phyloP scores from a whole-genome alignment of 2,113 vertebrate genomes.

The Abramis brama region DNA sequence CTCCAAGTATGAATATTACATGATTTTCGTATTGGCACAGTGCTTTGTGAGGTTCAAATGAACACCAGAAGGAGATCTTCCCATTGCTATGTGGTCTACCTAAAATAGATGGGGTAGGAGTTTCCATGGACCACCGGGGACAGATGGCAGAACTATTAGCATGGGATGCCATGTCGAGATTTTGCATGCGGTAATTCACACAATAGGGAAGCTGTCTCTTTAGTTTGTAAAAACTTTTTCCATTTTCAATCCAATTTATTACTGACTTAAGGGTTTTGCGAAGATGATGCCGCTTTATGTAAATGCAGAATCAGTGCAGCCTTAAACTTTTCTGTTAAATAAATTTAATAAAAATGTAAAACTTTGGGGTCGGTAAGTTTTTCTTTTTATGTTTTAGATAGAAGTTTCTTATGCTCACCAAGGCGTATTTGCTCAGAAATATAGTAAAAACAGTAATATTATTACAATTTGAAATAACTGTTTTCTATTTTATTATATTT shows the following conservation, averaged over 20 bases:
- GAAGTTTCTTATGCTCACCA: no score
- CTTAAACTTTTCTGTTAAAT: not conserved
- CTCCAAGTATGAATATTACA: conserved; percentile 68
- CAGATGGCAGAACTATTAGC: conserved; percentile 70
- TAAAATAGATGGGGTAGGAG: conserved; percentile 56
- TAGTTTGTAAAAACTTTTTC: not conserved
- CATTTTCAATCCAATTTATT: not conserved
- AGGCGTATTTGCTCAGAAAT: no score
- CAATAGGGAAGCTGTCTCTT: conserved; percentile 17
- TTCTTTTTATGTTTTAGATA: no score
- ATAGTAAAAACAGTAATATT: no score
- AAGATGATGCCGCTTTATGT: not conserved
- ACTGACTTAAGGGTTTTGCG: not conserved
- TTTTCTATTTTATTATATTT: no score
- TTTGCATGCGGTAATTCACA: not conserved
- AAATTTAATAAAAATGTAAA: not conserved
- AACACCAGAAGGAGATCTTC: conserved; percentile 63
- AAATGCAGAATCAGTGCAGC: not conserved
- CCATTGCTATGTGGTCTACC: conserved; percentile 55
- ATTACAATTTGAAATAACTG: no score
- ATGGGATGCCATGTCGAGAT: conserved; percentile 41
- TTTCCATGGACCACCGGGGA: conserved; percentile 56
- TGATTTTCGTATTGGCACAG: conserved; percentile 66
- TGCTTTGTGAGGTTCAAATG: conserved; percentile 59
- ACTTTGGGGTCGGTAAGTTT: no score